Percentiles rank a stretch among this genome's conserved stretches.
Evolutionary conservation across 2,797 vertebrate genomes (phyloP).

Genomic region (Sebastes paucispinis): DNA sequence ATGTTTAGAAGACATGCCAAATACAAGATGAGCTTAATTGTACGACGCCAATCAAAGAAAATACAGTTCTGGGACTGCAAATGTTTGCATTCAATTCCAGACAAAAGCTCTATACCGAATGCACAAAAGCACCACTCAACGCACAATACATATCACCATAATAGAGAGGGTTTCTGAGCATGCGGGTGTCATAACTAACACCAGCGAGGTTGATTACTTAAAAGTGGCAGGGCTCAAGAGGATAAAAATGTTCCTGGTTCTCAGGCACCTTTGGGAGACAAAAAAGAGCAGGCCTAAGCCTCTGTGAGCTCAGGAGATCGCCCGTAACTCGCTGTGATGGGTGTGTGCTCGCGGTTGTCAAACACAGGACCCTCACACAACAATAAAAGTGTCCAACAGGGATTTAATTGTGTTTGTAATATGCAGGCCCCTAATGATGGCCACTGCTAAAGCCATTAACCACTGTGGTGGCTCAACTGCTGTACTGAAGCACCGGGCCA

Average conservation of each 20-base stretch:
- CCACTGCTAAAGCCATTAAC: constrained; percentile 93
- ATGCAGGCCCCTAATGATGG: constrained; percentile 93
- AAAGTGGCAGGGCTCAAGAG: constrained; percentile 74
- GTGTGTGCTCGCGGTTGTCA: constrained; percentile 88
- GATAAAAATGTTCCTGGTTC: constrained; percentile 66
- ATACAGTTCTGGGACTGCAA: constrained; percentile 18
- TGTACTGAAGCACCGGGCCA: constrained; percentile 84
- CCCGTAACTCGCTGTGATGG: constrained; percentile 86
- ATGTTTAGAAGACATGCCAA: constrained; percentile 64
- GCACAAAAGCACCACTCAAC: constrained; percentile 22
- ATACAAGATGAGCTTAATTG: constrained; percentile 61
- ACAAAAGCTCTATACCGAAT: constrained; percentile 24
- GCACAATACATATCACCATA: constrained; percentile 7
- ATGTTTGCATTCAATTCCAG: constrained; percentile 29
- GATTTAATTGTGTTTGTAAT: constrained; percentile 99
- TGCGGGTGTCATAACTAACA: constrained; percentile 64
- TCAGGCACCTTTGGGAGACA: constrained; percentile 68
- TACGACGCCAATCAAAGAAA: constrained; percentile 55
- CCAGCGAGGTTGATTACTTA: constrained; percentile 77
- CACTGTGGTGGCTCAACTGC: constrained; percentile 87
- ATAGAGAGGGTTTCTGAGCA: constrained; percentile 28
- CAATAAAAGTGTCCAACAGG: constrained; percentile 92
- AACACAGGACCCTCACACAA: constrained; percentile 85
- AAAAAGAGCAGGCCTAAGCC: constrained; percentile 58
- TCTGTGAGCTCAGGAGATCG: constrained; percentile 59